phyloP scores from a whole-genome alignment of 1,140 invertebrate species.

The Bactericera cockerelli region DNA sequence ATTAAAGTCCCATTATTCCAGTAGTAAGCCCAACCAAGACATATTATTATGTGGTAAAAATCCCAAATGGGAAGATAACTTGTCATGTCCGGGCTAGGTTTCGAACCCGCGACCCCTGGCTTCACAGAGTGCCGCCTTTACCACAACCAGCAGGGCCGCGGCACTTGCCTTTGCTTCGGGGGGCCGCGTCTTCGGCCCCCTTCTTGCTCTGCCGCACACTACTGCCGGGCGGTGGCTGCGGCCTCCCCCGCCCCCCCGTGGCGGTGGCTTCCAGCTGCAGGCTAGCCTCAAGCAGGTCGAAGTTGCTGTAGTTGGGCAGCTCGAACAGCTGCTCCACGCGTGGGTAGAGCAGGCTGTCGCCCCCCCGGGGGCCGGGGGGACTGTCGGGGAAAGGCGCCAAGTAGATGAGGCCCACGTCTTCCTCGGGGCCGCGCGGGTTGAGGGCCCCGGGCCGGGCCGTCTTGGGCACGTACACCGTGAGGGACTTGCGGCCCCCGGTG shows the following conservation, averaged over 20 bases:
- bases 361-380: background rate
- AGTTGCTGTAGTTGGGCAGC: slow-evolving; percentile 1
- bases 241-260: too few species aligned
- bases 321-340: slow-evolving; percentile 6
- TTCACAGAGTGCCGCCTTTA: too few species aligned
- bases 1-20: too few species aligned
- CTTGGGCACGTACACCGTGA: slow-evolving; percentile 3
- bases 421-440: background rate
- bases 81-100: too few species aligned
- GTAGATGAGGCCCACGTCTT: background rate
- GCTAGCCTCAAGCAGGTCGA: background rate
- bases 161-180: background rate
- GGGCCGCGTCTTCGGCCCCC: background rate
- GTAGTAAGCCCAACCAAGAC: too few species aligned
- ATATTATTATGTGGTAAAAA: too few species aligned
- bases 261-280: background rate
- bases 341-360: background rate
- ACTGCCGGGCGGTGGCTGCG: background rate
- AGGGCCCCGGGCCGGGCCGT: background rate
- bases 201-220: background rate
- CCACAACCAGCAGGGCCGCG: too few species aligned
- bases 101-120: too few species aligned
- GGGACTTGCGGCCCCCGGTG: background rate
- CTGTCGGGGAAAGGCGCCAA: background rate
- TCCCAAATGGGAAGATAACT: too few species aligned